Conservation (phyloP, 2,888 invertebrate genomes). For the Agrochola lychnidis region DNA sequence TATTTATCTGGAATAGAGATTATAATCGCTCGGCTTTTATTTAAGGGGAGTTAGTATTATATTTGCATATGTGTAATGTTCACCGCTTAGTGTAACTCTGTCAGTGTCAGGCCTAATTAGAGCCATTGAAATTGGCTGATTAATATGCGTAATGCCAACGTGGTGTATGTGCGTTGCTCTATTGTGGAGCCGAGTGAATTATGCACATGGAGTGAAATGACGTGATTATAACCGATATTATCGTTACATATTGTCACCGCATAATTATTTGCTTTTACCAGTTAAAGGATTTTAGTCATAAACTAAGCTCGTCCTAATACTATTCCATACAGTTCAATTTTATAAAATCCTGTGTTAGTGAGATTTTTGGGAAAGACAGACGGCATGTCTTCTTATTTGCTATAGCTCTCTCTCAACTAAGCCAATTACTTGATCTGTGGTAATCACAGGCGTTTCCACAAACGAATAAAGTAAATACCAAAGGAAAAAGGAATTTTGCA, state of each 20-base stretch:
- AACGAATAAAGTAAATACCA: conserved; percentile 7
- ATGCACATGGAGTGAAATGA: conserved; percentile 81
- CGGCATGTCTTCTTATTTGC: conserved; percentile 4
- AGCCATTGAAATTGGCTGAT: conserved; percentile 88
- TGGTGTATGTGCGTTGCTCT: conserved; percentile 83
- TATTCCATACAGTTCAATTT: not conserved
- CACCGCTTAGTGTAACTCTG: conserved; percentile 86
- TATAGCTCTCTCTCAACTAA: conserved; percentile 3
- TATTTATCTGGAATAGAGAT: conserved; percentile 51
- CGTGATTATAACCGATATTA: conserved; percentile 81
- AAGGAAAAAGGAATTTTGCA: conserved; percentile 1
- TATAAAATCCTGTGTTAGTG: not conserved
- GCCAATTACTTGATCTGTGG: conserved; percentile 20
- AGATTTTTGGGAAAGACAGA: not conserved
- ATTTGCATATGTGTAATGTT: conserved; percentile 71
- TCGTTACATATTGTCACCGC: conserved; percentile 68
- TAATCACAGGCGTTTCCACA: not conserved
- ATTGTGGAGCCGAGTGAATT: conserved; percentile 82
- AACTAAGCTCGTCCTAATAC: not conserved
- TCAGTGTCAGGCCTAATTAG: conserved; percentile 88
- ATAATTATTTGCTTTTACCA: conserved; percentile 56
- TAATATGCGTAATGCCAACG: conserved; percentile 85
- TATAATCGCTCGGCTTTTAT: conserved; percentile 61
- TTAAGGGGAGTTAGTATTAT: conserved; percentile 49
- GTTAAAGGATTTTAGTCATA: not conserved